These are phyloP conservation scores for Lineus longissimus DNA, from an alignment of 1,140 invertebrate species.

Conservation along the genomic window DNA sequence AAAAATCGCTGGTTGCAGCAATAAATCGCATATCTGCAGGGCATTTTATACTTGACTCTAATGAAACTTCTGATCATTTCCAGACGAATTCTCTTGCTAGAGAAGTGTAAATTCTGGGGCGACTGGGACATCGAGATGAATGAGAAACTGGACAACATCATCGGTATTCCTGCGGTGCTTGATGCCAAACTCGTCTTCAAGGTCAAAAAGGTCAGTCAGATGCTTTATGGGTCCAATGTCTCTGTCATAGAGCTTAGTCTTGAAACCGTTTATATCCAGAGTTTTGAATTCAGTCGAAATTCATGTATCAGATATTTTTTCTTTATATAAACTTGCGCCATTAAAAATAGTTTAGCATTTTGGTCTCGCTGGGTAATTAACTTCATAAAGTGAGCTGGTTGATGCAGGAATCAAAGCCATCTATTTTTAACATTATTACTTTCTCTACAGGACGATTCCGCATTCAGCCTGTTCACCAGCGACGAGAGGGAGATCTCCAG, in stretches of 20 bases:
- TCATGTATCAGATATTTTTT: not conserved
- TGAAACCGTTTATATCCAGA: not conserved
- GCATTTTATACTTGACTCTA: too few relatives aligned
- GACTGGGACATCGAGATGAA: conserved; percentile 75
- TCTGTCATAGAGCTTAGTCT: not conserved
- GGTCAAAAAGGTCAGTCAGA: conserved; percentile 64
- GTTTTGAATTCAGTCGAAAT: not conserved
- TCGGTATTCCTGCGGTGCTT: conserved; percentile 64
- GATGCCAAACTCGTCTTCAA: conserved; percentile 68
- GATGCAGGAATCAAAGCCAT: too few relatives aligned
- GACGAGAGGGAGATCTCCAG: conserved; percentile 67
- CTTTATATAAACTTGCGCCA: too few relatives aligned
- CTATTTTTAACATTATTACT: not conserved
- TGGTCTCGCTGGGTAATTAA: not conserved
- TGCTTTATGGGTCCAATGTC: too few relatives aligned
- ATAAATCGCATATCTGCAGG: too few relatives aligned
- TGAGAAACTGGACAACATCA: conserved; percentile 66
- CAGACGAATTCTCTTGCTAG: conserved; percentile 71
- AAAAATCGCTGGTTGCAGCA: too few relatives aligned
- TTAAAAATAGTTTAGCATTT: not conserved
- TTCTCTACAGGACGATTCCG: conserved; percentile 46
- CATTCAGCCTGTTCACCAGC: conserved; percentile 46
- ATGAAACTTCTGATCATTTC: too few relatives aligned
- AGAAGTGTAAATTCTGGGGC: conserved; percentile 67
- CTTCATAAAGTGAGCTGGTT: too few relatives aligned